Conservation (phyloP, 2,888 invertebrate genomes). For the Drosophila greeni region DNA sequence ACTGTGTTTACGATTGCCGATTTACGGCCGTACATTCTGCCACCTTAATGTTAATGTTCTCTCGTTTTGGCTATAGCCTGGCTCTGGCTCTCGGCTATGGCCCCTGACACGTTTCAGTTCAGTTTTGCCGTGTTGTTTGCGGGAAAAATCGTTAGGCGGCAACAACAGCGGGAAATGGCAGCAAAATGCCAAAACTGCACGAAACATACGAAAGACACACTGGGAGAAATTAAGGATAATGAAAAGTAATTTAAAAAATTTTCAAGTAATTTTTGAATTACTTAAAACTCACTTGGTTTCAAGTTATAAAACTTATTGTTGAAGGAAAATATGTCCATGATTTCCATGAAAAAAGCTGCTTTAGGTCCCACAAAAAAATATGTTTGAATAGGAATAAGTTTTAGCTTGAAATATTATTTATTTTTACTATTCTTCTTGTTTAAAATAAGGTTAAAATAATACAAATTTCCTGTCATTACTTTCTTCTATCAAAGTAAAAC, state of each 20-base stretch:
- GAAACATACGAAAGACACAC: constrained; percentile 44
- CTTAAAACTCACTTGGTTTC: neutral
- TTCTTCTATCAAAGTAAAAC: neutral
- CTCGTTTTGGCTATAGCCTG: constrained; percentile 22
- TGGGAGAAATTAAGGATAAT: neutral
- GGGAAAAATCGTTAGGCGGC: constrained; percentile 72
- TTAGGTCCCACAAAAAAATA: too few relatives aligned
- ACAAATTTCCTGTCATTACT: accelerated
- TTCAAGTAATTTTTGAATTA: too few relatives aligned
- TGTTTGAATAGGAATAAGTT: neutral
- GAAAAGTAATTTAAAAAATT: neutral
- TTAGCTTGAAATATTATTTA: neutral
- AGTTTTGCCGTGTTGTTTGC: constrained; percentile 42
- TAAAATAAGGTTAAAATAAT: neutral
- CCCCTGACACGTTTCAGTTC: constrained; percentile 44
- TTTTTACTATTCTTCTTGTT: neutral
- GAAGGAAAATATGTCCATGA: too few relatives aligned
- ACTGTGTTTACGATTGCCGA: constrained; percentile 46
- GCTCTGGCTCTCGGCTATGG: constrained; percentile 1
- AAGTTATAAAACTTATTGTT: neutral
- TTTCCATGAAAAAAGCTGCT: too few relatives aligned
- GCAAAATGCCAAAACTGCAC: constrained; percentile 67
- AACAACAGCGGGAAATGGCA: constrained; percentile 40
- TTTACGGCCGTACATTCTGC: constrained; percentile 23
- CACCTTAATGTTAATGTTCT: constrained; percentile 38